Base-by-base conservation (phyloP, 2,113 vertebrate species). In the Petromus typicus region DNA sequence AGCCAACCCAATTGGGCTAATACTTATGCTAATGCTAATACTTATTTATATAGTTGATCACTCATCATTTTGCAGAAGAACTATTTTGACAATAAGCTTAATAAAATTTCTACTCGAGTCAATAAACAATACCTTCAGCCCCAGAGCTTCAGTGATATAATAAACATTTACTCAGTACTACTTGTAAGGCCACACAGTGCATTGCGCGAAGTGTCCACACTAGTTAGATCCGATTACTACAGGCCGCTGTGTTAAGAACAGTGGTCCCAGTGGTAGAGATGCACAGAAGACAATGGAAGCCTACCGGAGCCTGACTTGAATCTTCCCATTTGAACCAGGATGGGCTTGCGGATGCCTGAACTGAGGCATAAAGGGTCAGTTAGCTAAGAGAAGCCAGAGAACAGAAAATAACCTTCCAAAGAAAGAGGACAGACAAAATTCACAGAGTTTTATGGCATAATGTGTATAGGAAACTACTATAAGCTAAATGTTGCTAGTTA, bases 91-190 rank as follows among this genome's bases (percentile, higher is more conserved):
- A 59, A 5, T 79, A 54, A 91, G n/a, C 9, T 48, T 75, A 80
- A 48, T 85, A 40, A 45, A 85, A 79, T 75, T 48, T 61, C 59
- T 51, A 37, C 17, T 61, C 34, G 40, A 10, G 22, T 13, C 45
- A 67, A 75, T 81, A 75, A 89, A 40, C 43, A 75, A 93, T 90
- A 32, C 23, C 75, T 82, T 90, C 67, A 59, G 45, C 80, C 59
- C 20, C 64, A 40, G 40, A 54, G 13, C 82, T 23, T 80, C n/a
- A 27, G 5, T 8, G 37, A 66, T 43, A 6, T 73, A 89, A 22
- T 66, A 40, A 57, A 76, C 30, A 20, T 63, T 37, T 43, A 43
- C 17, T 45, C 1, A 23, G 9, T 90, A 57, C 67, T 48, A 30
- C 73, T n/a, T 61, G 10, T 3, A 54, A n/a, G 75, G n/a, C 30